Percentiles rank a stretch among this genome's conserved stretches.
Evolutionary conservation across 2,888 invertebrate species (phyloP).

Genomic region (Unio pictorum): DNA sequence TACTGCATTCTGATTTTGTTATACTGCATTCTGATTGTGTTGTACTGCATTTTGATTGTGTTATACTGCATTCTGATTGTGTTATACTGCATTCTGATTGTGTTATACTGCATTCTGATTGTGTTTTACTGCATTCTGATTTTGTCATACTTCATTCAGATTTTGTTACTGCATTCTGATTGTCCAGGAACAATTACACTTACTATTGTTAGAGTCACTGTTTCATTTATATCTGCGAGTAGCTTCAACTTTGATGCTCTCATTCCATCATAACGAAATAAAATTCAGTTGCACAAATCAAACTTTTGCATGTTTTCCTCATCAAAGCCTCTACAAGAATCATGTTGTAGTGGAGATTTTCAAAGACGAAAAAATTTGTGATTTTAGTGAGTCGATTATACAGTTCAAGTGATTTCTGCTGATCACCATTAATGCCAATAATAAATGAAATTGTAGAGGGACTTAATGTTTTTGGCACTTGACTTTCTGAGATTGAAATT

Average conservation of each 20-base stretch:
- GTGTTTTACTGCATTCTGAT: no score
- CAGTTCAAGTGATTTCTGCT: not conserved
- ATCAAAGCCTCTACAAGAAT: not conserved
- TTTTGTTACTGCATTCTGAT: not conserved
- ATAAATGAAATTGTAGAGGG: not conserved
- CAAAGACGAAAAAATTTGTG: not conserved
- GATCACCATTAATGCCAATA: slow-evolving; percentile 1
- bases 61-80: no score
- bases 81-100: no score
- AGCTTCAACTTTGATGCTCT: not conserved
- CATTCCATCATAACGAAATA: not conserved
- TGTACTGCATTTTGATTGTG: no score
- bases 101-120: no score
- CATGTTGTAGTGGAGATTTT: not conserved
- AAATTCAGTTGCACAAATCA: not conserved
- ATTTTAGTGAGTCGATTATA: not conserved
- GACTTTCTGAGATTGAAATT: not conserved
- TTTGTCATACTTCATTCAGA: no score
- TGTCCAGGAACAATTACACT: not conserved
- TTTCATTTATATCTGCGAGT: not conserved
- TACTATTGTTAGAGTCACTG: not conserved
- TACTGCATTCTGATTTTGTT: not conserved
- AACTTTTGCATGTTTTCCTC: not conserved
- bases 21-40: no score
- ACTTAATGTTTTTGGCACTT: not conserved